Base-by-base conservation (phyloP, 2,888 invertebrate genomes). In the Polymixis flavicincta region DNA sequence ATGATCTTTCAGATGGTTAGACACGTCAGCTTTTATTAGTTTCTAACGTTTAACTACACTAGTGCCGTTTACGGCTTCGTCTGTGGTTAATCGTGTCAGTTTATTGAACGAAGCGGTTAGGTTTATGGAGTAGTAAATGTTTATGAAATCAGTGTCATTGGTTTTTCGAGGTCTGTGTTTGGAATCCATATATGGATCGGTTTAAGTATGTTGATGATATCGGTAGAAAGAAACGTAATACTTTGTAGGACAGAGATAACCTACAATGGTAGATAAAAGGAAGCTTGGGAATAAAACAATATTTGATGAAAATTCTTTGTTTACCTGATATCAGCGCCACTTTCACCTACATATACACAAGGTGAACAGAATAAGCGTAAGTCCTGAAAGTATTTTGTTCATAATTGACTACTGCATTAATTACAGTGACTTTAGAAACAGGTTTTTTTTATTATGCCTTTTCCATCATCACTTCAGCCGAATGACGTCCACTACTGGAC, bases 1-100 rank as follows among this genome's bases (percentile, higher is more conserved):
- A 91, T 88, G 89, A 88, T 88, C 76, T 88, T 86, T 87, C 82
- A 85, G 84, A 78, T 80, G 78, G 85, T 82, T 80, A 83, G 74
- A 85, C 85, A 85, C 85, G 88, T 89, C 88, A 87, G 88, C 79
- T 84, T 89, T 88, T 90, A 88, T 89, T 89, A 88, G 83, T 89
- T 69, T 88, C 87, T 84, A 87, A 79, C 82, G 82, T 84, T 83
- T 84, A 86, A 87, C 85, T 82, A 80, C 61, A 80, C 80, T 76
- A 71, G 73, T 70, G 67, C 66, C 67, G 60, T 77, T 80, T 77
- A 82, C 68, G 75, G 80, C 65, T 71, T 60, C 66, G 76, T 54
- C 74, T 76, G 78, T 37, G 60, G 71, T 74, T 76, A 69, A 83
- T 80, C 55, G 81, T 59, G 67, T 54, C 54, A 59, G 83, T 85